A percentile compares a stretch with the other conserved stretches of the same genome.
Evolutionary conservation across 2,797 vertebrate species (phyloP).

Genomic region (Sus cebifrons): DNA sequence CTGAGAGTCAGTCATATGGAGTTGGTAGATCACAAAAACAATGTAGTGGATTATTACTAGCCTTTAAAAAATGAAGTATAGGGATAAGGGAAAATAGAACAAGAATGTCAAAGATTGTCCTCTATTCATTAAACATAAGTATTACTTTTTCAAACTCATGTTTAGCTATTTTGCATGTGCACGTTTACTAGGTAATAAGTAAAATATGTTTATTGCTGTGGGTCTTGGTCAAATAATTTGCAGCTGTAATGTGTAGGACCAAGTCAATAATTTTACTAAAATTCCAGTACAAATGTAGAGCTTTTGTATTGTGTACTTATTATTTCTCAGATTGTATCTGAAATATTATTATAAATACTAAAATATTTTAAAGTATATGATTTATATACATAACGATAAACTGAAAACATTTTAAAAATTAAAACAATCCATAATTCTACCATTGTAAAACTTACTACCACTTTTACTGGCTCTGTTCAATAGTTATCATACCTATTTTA

Average conservation of each 20-base stretch:
- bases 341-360: background rate
- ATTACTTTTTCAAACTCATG: background rate
- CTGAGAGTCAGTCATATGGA: background rate
- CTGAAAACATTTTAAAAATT: background rate
- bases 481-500: background rate
- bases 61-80: background rate
- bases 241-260: background rate
- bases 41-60: background rate
- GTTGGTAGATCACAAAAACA: background rate
- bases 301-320: background rate
- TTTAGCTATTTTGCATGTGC: background rate
- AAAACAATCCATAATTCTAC: background rate
- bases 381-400: background rate
- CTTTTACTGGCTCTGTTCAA: background rate
- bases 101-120: slow-evolving; percentile 8
- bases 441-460: background rate
- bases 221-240: background rate
- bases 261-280: background rate
- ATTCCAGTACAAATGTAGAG: background rate
- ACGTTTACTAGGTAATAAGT: background rate
- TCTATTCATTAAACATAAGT: background rate
- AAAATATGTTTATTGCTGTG: background rate
- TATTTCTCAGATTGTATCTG: background rate
- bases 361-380: background rate
- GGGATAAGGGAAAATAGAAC: background rate